Percentiles rank a stretch among this genome's conserved stretches.
Conservation (phyloP, 2,888 invertebrate genomes). For the Arge pagana region DNA sequence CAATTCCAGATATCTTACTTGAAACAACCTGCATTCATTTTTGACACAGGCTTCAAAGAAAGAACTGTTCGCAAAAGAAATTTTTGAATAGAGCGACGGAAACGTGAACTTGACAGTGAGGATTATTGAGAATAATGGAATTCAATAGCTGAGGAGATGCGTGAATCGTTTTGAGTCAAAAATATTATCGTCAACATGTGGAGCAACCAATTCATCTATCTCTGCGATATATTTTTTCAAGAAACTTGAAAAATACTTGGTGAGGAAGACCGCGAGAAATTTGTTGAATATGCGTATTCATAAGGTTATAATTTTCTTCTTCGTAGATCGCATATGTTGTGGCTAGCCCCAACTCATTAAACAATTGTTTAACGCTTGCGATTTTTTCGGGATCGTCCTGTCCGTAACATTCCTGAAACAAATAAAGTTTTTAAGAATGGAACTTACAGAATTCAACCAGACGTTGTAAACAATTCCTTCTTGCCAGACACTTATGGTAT, state of each 20-base stretch:
- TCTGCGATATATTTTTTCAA: constrained; percentile 80
- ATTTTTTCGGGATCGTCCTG: constrained; percentile 68
- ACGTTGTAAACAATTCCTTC: no score
- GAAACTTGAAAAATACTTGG: constrained; percentile 78
- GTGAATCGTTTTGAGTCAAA: no score
- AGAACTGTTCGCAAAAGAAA: no score
- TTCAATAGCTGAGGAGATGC: no score
- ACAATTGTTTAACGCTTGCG: constrained; percentile 73
- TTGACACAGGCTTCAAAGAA: no score
- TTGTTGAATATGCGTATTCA: constrained; percentile 83
- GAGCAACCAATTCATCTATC: constrained; percentile 63
- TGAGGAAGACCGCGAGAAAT: constrained; percentile 81
- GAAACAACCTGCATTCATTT: no score
- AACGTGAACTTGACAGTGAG: no score
- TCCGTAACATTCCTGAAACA: constrained; percentile 72
- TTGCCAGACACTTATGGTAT: no score
- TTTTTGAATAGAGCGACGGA: no score
- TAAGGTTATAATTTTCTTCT: constrained; percentile 80
- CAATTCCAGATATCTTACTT: no score
- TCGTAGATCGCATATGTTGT: constrained; percentile 80
- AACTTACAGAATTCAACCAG: neutral
- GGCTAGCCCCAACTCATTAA: constrained; percentile 76
- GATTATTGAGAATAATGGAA: no score
- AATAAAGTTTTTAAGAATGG: constrained; percentile 15
- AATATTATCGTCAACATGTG: no score